Conservation (phyloP, 2,113 vertebrate species). For the Hyla sarda region DNA sequence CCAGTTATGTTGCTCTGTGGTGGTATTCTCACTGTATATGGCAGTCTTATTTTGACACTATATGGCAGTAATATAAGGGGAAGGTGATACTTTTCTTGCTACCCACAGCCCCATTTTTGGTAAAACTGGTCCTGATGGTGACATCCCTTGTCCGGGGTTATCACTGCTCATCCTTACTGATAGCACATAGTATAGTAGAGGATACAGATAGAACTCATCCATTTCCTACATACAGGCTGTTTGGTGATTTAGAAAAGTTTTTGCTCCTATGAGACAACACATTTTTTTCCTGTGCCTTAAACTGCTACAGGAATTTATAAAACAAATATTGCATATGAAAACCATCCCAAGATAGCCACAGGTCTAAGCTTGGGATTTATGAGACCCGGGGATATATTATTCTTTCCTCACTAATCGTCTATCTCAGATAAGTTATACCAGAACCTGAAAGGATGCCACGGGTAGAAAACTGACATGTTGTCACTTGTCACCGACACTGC, state of each 20-base stretch:
- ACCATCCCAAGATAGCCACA: not conserved
- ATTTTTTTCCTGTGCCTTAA: not conserved
- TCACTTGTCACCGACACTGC: not conserved
- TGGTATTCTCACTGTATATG: not conserved
- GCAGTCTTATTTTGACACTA: not conserved
- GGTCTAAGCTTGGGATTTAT: not conserved
- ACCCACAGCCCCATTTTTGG: too few relatives aligned
- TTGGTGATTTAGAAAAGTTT: not conserved
- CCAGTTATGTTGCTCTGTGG: not conserved
- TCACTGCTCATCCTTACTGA: not conserved
- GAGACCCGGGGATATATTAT: not conserved
- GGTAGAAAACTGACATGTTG: not conserved
- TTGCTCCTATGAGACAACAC: not conserved
- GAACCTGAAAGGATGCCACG: not conserved
- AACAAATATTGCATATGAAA: slow-evolving; percentile 14
- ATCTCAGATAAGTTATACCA: not conserved
- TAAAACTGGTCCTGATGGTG: not conserved
- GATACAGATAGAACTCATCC: not conserved
- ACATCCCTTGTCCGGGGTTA: not conserved
- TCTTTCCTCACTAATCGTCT: slow-evolving; percentile 6
- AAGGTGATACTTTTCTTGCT: too few relatives aligned
- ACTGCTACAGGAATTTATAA: not conserved
- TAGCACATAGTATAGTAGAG: not conserved
- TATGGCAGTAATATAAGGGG: not conserved
- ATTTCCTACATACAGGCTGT: not conserved